Evolutionary conservation across 2,113 vertebrate species (phyloP).

Genomic region (Cairina moschata): DNA sequence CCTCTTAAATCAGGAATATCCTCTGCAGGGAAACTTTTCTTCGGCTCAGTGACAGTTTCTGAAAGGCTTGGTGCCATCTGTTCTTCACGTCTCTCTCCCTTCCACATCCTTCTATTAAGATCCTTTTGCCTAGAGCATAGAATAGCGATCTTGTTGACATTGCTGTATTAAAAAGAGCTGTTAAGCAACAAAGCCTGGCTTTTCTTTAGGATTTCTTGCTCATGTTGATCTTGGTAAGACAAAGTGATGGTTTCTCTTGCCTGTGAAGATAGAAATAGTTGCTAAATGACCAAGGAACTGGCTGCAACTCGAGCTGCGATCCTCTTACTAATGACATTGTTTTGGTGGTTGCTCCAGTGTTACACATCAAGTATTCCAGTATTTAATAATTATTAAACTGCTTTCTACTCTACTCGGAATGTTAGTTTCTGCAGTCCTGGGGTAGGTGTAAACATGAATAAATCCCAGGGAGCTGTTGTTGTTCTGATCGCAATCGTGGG

Average conservation of each 20-base stretch:
- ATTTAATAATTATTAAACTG: slow-evolving; percentile 13
- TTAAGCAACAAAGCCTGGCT: background rate
- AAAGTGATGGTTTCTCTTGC: background rate
- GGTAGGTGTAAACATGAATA: background rate
- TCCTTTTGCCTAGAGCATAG: slow-evolving; percentile 4
- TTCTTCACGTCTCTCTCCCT: background rate
- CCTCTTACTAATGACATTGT: slow-evolving; percentile 21
- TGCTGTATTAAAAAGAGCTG: background rate
- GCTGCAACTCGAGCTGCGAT: background rate
- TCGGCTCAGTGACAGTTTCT: background rate
- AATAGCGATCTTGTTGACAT: background rate
- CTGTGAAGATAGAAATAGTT: slow-evolving; percentile 3
- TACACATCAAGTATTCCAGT: background rate
- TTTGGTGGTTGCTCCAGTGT: slow-evolving; percentile 44
- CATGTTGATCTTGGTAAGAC: background rate
- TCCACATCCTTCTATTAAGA: background rate
- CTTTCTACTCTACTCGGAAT: background rate
- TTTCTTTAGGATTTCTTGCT: background rate
- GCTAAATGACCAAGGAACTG: slow-evolving; percentile 39
- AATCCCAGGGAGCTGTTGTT: background rate
- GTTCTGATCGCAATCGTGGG: background rate
- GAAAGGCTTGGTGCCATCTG: background rate
- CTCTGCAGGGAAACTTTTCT: background rate
- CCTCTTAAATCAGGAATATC: background rate
- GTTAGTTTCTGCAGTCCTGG: background rate